These are phyloP conservation scores for Epinotia ramella DNA, from an alignment of 2,888 invertebrate species.

Conservation along the genomic window DNA sequence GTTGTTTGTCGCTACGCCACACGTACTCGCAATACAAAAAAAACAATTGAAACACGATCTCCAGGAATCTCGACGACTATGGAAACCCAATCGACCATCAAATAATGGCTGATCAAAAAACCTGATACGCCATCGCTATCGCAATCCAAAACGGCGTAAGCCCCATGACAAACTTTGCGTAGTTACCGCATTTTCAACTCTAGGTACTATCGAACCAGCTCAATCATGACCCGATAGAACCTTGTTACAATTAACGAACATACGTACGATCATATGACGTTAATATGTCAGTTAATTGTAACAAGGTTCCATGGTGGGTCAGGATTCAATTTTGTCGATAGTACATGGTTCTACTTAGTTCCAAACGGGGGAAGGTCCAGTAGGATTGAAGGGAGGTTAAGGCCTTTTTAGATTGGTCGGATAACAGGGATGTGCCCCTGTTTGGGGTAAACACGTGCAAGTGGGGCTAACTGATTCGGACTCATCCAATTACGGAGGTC, in stretches of 20 bases:
- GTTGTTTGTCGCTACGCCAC: neutral
- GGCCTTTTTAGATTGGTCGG: neutral
- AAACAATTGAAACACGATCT: constrained; percentile 22
- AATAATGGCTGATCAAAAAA: constrained; percentile 26
- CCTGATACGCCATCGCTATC: constrained; percentile 8
- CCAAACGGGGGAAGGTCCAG: neutral
- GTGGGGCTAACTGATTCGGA: constrained; percentile 83
- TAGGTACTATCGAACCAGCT: too few species aligned
- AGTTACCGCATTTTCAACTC: neutral
- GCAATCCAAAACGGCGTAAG: neutral
- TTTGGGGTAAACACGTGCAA: constrained; percentile 79
- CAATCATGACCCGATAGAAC: too few species aligned
- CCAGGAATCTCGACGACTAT: constrained; percentile 19
- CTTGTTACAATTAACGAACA: too few species aligned
- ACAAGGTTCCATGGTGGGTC: too few species aligned
- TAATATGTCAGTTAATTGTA: too few species aligned
- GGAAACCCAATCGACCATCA: constrained; percentile 30
- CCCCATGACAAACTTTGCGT: neutral
- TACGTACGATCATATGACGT: too few species aligned
- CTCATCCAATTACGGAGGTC: constrained; percentile 81
- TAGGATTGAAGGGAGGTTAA: constrained; percentile 1
- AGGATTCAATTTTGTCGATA: too few species aligned
- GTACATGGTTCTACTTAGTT: too few species aligned
- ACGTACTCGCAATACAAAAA: neutral
- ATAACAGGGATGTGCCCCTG: constrained; percentile 68